Evolutionary conservation across 2,113 vertebrate species (phyloP), one percentile per base, ranked within the genome.

Genomic region (Philantomba maxwellii): DNA sequence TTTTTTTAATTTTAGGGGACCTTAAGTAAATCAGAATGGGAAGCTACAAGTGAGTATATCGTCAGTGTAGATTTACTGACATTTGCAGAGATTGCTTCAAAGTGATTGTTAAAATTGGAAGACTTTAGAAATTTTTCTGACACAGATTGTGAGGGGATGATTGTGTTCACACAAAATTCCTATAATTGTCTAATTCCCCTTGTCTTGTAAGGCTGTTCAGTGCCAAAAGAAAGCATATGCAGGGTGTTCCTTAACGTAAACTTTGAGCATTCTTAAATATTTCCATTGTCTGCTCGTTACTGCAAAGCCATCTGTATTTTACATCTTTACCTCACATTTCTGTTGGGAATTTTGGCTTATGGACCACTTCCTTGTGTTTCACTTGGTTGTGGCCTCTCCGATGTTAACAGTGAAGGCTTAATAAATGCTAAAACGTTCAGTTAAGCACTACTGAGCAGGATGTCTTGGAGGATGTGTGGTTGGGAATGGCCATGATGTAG

Each of bases 1-100:
- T 97, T 33, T 97, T 60, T 97, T 66, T 23, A 81, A 94, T 98
- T 97, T 73, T 98, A 99, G 99, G 99, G 99, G 87, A 99, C 99
- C 3, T 98, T 99, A 98, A 99, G 99, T 98, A 99, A 99, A 96
- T 99, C 99, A 30, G 99, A 99, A 98, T 99, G 99, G 99, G 99
- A 99, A 95, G 99, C 99, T 97, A 98, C 99, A 98, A 99, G 99
- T 99, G 98, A 98, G 99, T 99, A 98, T 99, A 95, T 53, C 16
- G 58, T 86, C 36, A 45, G 3, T 92, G 36, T 83, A 55, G 39
- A 49, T 58, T 87, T 66, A 70, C 28, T 87, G 75, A 78, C 9
- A 30, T 49, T 95, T 88, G 88, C 43, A 73, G 66, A 88, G 70
- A 49, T 91, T 55, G 5, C 88, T 94, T 87, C 17, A 92, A 66